phyloP scores from a whole-genome alignment of 1,140 invertebrate genomes.

The Hycleus phaleratus region DNA sequence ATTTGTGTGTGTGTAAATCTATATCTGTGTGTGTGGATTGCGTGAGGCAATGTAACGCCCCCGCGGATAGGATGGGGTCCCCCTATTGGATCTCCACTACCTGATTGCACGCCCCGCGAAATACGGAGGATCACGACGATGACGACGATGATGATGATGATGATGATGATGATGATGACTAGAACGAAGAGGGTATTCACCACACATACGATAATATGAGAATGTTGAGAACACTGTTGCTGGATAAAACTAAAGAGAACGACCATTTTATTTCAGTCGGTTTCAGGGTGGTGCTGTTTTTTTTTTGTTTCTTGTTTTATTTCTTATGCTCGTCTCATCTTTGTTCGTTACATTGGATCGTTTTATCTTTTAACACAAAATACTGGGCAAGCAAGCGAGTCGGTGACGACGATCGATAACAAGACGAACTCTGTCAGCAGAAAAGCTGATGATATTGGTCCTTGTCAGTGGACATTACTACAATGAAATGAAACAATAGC shows the following conservation, averaged over 20 bases:
- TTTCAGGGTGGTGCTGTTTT: too few species aligned
- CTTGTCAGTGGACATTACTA: too few species aligned
- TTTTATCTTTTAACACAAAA: too few species aligned
- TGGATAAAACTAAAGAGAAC: not conserved
- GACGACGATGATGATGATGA: not conserved
- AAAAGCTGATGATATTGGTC: too few species aligned
- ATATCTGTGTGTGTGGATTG: not conserved
- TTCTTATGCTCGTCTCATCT: too few species aligned
- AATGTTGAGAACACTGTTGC: not conserved
- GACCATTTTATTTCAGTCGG: slow-evolving; percentile 1
- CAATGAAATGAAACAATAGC: too few species aligned
- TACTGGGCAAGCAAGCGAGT: too few species aligned
- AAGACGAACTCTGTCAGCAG: too few species aligned
- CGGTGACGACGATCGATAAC: too few species aligned
- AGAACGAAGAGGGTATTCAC: too few species aligned
- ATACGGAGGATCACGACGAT: slow-evolving; percentile 2
- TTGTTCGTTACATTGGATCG: too few species aligned
- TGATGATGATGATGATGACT: not conserved
- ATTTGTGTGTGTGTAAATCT: slow-evolving; percentile 6
- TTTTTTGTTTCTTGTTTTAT: too few species aligned
- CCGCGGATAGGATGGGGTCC: slow-evolving; percentile 28
- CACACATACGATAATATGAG: not conserved
- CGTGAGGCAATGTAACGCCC: slow-evolving; percentile 29
- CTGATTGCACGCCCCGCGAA: slow-evolving; percentile 28
- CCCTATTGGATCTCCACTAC: slow-evolving; percentile 33